These are phyloP conservation scores for Bruchidius siliquastri DNA, from an alignment of 2,888 invertebrate species.

Conservation along the genomic window DNA sequence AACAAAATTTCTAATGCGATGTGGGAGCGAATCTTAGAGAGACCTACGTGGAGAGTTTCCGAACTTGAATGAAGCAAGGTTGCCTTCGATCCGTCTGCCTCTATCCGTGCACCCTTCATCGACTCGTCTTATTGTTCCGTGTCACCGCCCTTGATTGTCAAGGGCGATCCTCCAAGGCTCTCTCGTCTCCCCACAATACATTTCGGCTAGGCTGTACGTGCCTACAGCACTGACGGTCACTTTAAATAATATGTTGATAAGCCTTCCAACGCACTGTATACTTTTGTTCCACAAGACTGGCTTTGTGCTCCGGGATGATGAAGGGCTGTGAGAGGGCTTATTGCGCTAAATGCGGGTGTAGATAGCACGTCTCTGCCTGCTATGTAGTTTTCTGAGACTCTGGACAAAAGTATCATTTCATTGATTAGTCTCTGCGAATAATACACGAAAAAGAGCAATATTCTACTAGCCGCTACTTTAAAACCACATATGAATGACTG, in stretches of 20 bases:
- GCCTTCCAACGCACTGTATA: background rate
- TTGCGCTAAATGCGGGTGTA: background rate
- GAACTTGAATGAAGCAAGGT: background rate
- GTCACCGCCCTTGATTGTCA: background rate
- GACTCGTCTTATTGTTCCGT: background rate
- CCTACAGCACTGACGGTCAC: background rate
- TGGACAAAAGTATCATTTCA: background rate
- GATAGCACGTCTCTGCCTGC: background rate
- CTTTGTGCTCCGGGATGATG: background rate
- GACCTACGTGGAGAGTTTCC: background rate
- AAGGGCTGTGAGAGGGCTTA: background rate
- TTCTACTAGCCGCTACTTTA: too few species aligned
- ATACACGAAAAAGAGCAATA: too few species aligned
- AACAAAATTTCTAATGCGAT: too few species aligned
- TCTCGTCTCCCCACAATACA: background rate
- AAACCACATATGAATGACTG: too few species aligned
- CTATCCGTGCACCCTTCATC: background rate
- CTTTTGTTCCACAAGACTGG: background rate
- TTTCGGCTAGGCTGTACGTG: background rate
- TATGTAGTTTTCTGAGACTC: background rate
- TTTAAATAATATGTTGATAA: background rate
- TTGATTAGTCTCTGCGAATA: too few species aligned
- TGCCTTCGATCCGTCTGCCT: background rate
- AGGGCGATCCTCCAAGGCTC: background rate
- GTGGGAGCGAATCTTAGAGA: too few species aligned